phyloP scores from a whole-genome alignment of 1,140 invertebrate genomes.

The Drosophila willistoni region DNA sequence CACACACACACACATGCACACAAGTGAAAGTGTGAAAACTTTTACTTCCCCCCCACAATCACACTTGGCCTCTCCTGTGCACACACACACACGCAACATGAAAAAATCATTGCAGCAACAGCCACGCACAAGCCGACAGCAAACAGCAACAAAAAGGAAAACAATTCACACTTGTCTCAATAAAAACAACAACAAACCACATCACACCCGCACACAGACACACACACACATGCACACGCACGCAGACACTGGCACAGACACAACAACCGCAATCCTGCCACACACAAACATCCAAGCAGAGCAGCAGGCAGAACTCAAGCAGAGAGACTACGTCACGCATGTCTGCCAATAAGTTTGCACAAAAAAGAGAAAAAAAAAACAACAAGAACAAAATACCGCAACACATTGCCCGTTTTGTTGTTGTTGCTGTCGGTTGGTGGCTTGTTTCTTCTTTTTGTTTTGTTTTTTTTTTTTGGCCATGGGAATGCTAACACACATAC shows the following conservation, averaged over 20 bases:
- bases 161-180: constrained; percentile 81
- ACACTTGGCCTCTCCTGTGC: constrained; percentile 1
- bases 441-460: constrained; percentile 35
- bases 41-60: constrained; percentile 20
- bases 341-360: constrained; percentile 77
- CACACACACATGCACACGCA: constrained; percentile 22
- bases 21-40: constrained; percentile 75
- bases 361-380: constrained; percentile 39
- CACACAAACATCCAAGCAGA: constrained; percentile 53
- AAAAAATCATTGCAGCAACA: constrained; percentile 76
- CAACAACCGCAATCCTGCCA: constrained; percentile 37
- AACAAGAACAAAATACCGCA: constrained; percentile 70
- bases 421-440: constrained; percentile 28
- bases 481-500: constrained; percentile 44
- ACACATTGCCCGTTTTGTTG: constrained; percentile 72
- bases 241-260: constrained; percentile 35
- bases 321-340: constrained; percentile 54
- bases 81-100: constrained; percentile 54
- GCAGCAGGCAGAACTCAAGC: constrained; percentile 15
- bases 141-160: constrained; percentile 65
- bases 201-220: constrained; percentile 56
- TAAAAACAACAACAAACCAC: constrained; percentile 78
- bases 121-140: constrained; percentile 64
- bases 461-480: constrained; percentile 48
- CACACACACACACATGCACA: constrained; percentile 31